phyloP scores from a whole-genome alignment of 2,113 vertebrate genomes.

The Prunella fulvescens region DNA sequence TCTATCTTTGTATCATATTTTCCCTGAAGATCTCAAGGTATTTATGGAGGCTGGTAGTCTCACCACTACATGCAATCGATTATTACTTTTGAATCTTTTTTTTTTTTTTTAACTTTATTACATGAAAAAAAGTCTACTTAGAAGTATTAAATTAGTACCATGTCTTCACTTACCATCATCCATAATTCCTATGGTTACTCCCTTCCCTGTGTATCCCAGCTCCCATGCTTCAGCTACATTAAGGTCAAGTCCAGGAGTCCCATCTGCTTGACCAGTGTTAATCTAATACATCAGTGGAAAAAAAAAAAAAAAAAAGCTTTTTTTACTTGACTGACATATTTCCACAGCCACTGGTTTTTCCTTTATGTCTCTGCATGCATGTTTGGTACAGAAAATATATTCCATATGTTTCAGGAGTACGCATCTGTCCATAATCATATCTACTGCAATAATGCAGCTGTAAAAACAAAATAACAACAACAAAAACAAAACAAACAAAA shows the following conservation, averaged over 20 bases:
- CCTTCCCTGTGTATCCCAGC: conserved; percentile 94
- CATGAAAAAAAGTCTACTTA: background rate
- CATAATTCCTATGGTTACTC: conserved; percentile 98
- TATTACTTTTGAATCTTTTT: background rate
- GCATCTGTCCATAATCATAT: background rate
- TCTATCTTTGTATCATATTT: background rate
- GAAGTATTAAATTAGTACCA: background rate
- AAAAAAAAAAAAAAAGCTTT: conserved; percentile 29
- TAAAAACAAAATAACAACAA: background rate
- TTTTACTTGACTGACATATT: background rate
- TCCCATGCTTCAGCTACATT: conserved; percentile 98
- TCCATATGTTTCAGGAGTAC: background rate
- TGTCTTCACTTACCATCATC: conserved; percentile 87
- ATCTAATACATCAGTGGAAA: conserved; percentile 81
- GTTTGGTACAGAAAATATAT: background rate
- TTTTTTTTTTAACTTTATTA: background rate
- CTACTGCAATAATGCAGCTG: background rate
- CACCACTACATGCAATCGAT: background rate
- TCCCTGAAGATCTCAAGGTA: background rate
- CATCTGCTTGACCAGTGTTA: conserved; percentile 98
- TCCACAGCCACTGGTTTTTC: background rate
- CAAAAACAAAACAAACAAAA: background rate
- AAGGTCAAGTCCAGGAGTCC: conserved; percentile 94
- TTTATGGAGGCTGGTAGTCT: background rate
- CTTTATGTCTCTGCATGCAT: background rate